phyloP scores from a whole-genome alignment of 1,140 invertebrate species.

The Philaenus spumarius region DNA sequence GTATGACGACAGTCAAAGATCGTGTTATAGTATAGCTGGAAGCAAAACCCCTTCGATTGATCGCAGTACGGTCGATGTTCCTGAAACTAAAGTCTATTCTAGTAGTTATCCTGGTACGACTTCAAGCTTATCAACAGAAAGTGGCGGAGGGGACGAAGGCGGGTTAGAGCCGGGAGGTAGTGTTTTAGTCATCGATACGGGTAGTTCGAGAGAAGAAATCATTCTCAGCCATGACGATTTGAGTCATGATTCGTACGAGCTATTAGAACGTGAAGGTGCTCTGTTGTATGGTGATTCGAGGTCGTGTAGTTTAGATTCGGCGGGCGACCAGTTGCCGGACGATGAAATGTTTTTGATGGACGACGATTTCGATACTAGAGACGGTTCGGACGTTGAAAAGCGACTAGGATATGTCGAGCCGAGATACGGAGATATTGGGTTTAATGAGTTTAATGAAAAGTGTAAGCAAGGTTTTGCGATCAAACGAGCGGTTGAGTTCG shows the following conservation, averaged over 20 bases:
- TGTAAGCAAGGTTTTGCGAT: conserved; percentile 31
- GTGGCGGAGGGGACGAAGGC: conserved; percentile 52
- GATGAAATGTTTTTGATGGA: conserved; percentile 59
- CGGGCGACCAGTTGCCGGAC: conserved; percentile 58
- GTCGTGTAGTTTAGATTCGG: conserved; percentile 54
- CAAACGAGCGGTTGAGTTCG: conserved; percentile 32
- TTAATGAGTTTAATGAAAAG: conserved; percentile 35
- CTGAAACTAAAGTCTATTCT: conserved; percentile 63
- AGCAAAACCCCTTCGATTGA: conserved; percentile 32
- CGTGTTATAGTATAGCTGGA: conserved; percentile 26
- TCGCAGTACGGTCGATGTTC: conserved; percentile 24
- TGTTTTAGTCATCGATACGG: conserved; percentile 29
- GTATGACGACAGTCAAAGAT: conserved; percentile 51
- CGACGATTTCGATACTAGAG: conserved; percentile 38
- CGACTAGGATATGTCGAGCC: conserved; percentile 32
- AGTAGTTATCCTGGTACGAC: conserved; percentile 77
- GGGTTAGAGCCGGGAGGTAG: conserved; percentile 36
- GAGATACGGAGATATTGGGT: conserved; percentile 30
- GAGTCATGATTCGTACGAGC: conserved; percentile 81
- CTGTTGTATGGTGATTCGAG: conserved; percentile 21
- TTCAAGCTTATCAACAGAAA: conserved; percentile 50
- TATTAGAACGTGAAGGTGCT: conserved; percentile 52
- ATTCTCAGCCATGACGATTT: conserved; percentile 72
- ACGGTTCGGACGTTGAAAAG: conserved; percentile 31
- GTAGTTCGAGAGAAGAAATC: conserved; percentile 31